Evolutionary conservation across 2,113 vertebrate species (phyloP), one percentile per base, ranked within the genome.

Genomic region (Recurvirostra avosetta): DNA sequence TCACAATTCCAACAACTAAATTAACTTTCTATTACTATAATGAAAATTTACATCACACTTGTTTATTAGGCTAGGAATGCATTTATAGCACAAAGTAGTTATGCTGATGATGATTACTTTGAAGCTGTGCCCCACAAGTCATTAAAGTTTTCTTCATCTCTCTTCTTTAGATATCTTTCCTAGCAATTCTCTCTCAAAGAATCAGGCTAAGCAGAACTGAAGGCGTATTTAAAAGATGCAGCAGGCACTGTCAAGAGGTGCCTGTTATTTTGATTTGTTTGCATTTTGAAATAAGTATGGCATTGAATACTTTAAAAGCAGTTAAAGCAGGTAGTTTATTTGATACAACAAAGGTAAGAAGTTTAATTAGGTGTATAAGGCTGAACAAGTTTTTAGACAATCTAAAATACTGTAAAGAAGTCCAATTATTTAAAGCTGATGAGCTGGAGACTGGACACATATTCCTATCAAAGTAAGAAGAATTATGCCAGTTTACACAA

Each of bases 41-140:
- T 81, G 55, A 94, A 94, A 63, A 92, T 58, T 63, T 92, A 82
- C 43, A 90, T 36, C 58, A 92, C 19, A 43, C 11, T 86, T 92
- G 55, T 78, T 95, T 91, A 92, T 86, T 72, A 80, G 34, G 53
- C n/a, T 80, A 72, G 49, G 92, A 94, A 93, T 91, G 47, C 20
- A 90, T 95, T 89, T 92, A 71, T 38, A 83, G 9, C 52, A 79
- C 61, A 80, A 95, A 94, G 52, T 53, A 94, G 16, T 79, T 47
- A 61, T 6, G 36, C 47, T 73, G 80, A 8, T 82, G 13, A 0
- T 7, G 62, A 61, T n/a, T 78, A 32, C 61, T 88, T 83, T 67
- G 50, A 90, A 88, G 84, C 38, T 91, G 50, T 0, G 0, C 20
- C 16, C 20, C 71, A 68, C 7, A 88, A 19, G 40, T 88, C 92